phyloP scores from a whole-genome alignment of 2,888 invertebrate species.

The Parnassius apollo region DNA sequence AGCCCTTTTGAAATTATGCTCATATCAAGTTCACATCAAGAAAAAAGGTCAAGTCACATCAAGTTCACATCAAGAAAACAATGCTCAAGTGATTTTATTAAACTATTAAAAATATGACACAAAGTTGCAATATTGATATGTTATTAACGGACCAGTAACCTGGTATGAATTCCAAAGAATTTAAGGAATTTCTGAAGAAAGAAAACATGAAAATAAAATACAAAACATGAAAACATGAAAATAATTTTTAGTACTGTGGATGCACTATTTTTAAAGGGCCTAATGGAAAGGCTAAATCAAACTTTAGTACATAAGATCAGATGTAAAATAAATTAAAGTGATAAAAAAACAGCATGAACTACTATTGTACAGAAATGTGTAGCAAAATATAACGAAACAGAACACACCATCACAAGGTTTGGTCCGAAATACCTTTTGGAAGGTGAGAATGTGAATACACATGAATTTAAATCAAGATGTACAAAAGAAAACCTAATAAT shows the following conservation, averaged over 20 bases:
- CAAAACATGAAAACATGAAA: conserved; percentile 10
- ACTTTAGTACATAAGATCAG: too few relatives aligned
- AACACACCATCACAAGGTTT: conserved; percentile 40
- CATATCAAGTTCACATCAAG: conserved; percentile 25
- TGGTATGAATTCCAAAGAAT: conserved; percentile 31
- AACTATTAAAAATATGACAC: conserved; percentile 24
- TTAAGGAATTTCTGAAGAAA: conserved; percentile 24
- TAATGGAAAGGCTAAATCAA: too few relatives aligned
- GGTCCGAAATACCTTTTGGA: conserved; percentile 30
- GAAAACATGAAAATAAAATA: conserved; percentile 2
- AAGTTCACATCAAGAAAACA: conserved; percentile 36
- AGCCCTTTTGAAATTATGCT: conserved; percentile 30
- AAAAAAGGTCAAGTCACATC: conserved; percentile 32
- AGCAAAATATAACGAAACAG: conserved; percentile 41
- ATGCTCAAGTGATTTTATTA: conserved; percentile 26
- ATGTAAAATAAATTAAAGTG: too few relatives aligned
- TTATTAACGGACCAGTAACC: conserved; percentile 30
- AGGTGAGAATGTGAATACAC: background rate
- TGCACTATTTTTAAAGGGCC: background rate
- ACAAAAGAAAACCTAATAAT: too few relatives aligned
- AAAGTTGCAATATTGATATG: conserved; percentile 4
- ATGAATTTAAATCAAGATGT: too few relatives aligned
- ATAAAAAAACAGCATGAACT: conserved; percentile 6
- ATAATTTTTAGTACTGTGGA: conserved; percentile 41
- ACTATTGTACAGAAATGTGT: conserved; percentile 41